Evolutionary conservation across 2,888 invertebrate species (phyloP).

Genomic region (Gortyna flavago): DNA sequence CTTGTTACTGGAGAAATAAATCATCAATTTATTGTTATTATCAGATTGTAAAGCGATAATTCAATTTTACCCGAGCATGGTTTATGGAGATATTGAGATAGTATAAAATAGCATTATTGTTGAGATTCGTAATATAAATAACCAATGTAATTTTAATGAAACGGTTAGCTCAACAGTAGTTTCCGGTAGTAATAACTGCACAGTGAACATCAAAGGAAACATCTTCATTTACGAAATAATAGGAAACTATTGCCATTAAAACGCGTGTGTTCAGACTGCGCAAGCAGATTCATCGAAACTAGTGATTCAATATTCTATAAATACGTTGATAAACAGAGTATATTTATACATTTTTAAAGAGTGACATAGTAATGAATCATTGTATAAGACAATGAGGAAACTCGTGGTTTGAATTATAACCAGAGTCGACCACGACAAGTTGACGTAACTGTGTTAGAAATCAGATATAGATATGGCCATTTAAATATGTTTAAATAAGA

Average conservation of each 20-base stretch:
- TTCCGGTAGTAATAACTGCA: not conserved
- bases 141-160: constrained; percentile 5
- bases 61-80: constrained; percentile 41
- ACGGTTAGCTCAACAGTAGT: constrained; percentile 3
- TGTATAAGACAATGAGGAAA: constrained; percentile 78
- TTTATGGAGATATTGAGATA: constrained; percentile 44
- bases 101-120: constrained; percentile 26
- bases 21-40: constrained; percentile 57
- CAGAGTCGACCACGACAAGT: constrained; percentile 20
- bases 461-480: constrained; percentile 43
- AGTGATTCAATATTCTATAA: constrained; percentile 62
- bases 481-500: constrained; percentile 40
- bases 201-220: not conserved
- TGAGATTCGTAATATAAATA: constrained; percentile 28
- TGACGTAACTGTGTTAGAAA: constrained; percentile 50
- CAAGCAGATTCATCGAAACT: constrained; percentile 40
- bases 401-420: constrained; percentile 73
- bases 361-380: constrained; percentile 75
- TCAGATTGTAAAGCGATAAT: constrained; percentile 50
- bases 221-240: constrained; percentile 14
- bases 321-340: constrained; percentile 49
- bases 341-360: constrained; percentile 62
- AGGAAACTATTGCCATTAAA: constrained; percentile 13
- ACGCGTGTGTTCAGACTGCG: constrained; percentile 14
- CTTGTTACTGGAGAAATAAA: constrained; percentile 50